Evolutionary conservation across 2,113 vertebrate species (phyloP).

Genomic region (Percina caprodes): DNA sequence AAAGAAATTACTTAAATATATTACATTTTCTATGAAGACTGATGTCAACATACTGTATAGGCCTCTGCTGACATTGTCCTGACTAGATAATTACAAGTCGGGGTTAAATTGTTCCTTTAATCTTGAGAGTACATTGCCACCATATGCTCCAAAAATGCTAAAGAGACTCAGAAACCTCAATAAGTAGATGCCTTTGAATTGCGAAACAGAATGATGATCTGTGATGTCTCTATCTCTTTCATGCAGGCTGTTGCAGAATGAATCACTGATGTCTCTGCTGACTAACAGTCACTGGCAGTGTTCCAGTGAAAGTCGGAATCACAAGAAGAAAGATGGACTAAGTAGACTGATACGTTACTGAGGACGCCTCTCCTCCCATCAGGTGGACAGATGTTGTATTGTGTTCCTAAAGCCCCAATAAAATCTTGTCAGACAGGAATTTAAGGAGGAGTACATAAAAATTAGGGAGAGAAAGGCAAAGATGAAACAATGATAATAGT

Average conservation of each 20-base stretch:
- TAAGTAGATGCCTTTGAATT: slow-evolving; percentile 28
- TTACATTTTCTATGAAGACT: not conserved
- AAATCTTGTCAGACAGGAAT: slow-evolving; percentile 21
- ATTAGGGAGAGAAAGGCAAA: not conserved
- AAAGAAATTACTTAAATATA: not conserved
- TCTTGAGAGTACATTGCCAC: slow-evolving; percentile 18
- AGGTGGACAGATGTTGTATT: slow-evolving; percentile 22
- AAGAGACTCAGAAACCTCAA: slow-evolving; percentile 1
- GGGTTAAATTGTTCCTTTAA: slow-evolving; percentile 12
- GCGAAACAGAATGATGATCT: slow-evolving; percentile 10
- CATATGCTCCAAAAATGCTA: not conserved
- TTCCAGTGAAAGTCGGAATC: slow-evolving; percentile 18
- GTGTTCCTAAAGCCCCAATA: not conserved
- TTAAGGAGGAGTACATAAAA: slow-evolving; percentile 16
- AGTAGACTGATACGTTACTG: not conserved
- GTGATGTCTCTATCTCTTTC: slow-evolving; percentile 26
- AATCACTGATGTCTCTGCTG: slow-evolving; percentile 5
- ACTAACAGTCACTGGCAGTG: not conserved
- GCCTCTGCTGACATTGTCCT: not conserved
- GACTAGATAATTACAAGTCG: slow-evolving; percentile 13
- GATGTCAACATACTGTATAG: not conserved
- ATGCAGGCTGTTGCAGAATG: slow-evolving; percentile 8
- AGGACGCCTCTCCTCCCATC: not conserved
- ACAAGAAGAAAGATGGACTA: slow-evolving; percentile 11
- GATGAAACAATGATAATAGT: not conserved